Conservation (phyloP, 2,113 vertebrate species). For the Morone saxatilis region DNA sequence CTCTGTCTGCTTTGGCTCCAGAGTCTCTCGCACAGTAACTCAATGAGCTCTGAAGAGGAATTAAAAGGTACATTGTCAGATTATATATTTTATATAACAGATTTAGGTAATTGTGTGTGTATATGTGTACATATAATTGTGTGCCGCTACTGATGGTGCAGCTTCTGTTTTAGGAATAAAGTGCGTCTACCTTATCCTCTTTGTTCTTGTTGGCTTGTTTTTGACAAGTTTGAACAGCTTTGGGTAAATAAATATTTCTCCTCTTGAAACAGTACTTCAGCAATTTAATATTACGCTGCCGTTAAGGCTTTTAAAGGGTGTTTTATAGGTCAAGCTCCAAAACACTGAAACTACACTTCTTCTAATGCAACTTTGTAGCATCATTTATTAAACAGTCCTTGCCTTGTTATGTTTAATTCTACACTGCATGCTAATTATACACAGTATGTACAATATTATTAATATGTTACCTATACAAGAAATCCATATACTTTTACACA, state of each 20-base stretch:
- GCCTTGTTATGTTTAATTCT: no score
- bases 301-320: no score
- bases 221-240: neutral
- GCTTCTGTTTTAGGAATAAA: constrained; percentile 98
- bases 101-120: constrained; percentile 92
- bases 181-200: constrained; percentile 84
- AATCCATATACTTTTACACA: no score
- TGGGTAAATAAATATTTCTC: constrained; percentile 4
- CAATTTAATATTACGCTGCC: neutral
- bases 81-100: constrained; percentile 99
- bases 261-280: neutral
- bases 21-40: constrained; percentile 99
- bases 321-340: no score
- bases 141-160: constrained; percentile 98
- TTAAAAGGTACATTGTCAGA: constrained; percentile 96
- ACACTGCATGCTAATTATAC: no score
- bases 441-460: no score
- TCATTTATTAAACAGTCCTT: no score
- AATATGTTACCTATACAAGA: no score
- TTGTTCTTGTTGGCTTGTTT: constrained; percentile 8
- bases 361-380: no score
- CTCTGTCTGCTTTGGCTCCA: constrained; percentile 96
- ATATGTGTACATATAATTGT: constrained; percentile 88
- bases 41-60: constrained; percentile 96
- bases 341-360: no score